phyloP scores from a whole-genome alignment of 2,113 vertebrate genomes.

The Hypocryptadius cinnamomeus region DNA sequence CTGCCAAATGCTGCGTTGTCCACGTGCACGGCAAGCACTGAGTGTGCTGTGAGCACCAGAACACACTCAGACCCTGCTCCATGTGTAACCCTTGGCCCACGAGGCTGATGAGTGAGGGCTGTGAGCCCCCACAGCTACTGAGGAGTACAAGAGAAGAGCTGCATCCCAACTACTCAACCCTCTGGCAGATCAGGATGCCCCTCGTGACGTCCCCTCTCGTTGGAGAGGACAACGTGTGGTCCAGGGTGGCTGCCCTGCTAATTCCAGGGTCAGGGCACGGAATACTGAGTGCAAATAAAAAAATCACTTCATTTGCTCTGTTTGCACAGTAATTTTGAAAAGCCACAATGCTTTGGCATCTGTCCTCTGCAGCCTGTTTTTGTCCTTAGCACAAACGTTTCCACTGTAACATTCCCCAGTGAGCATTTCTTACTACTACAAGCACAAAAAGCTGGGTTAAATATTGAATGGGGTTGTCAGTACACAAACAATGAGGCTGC shows the following conservation, averaged over 20 bases:
- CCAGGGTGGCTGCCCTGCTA: neutral
- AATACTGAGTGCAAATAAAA: neutral
- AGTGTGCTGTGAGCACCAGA: accelerated
- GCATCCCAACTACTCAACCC: neutral
- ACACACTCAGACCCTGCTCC: neutral
- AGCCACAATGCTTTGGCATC: neutral
- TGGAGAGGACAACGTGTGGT: accelerated
- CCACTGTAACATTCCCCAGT: neutral
- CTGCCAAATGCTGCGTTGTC: accelerated
- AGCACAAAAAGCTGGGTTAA: neutral
- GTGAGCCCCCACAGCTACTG: neutral
- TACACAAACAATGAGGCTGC: neutral
- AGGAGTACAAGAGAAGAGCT: neutral
- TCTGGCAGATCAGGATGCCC: neutral
- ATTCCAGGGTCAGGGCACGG: neutral
- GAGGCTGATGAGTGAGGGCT: neutral
- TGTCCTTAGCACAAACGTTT: neutral
- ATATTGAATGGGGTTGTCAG: neutral
- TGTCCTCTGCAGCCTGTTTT: neutral
- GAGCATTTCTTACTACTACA: neutral
- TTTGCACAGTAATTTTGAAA: neutral
- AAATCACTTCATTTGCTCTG: neutral
- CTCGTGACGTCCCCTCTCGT: accelerated
- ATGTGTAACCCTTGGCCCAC: neutral
- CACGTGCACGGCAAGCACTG: neutral